These are phyloP conservation scores for Volucella inflata DNA, from an alignment of 2,888 invertebrate species.

Conservation along the genomic window DNA sequence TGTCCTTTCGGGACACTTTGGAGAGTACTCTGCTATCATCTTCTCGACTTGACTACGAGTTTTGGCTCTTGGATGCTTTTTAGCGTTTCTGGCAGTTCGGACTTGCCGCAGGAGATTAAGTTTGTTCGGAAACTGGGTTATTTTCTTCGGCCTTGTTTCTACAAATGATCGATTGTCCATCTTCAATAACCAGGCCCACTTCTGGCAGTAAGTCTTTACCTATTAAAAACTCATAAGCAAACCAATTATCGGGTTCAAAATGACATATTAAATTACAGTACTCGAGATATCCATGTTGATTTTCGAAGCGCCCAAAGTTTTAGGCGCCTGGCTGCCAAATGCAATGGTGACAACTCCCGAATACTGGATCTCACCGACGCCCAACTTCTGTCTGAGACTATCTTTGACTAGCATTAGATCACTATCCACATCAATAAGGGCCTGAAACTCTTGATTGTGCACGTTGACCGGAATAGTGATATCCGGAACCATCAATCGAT, in stretches of 20 bases:
- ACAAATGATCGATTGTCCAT: constrained; percentile 17
- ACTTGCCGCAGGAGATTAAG: constrained; percentile 18
- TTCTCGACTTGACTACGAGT: constrained; percentile 13
- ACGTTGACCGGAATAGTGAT: constrained; percentile 28
- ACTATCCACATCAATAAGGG: constrained; percentile 34
- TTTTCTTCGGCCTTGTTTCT: constrained; percentile 15
- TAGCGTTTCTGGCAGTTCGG: constrained; percentile 18
- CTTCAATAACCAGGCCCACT: constrained; percentile 29
- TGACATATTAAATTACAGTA: constrained; percentile 40
- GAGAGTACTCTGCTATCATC: constrained; percentile 77
- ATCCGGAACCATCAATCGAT: constrained; percentile 37
- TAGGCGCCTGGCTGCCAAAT: constrained; percentile 23
- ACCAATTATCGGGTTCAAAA: constrained; percentile 46
- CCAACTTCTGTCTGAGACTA: too few species aligned
- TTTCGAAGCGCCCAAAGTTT: constrained; percentile 31
- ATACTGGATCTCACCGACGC: too few species aligned
- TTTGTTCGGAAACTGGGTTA: constrained; percentile 25
- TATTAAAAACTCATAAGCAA: constrained; percentile 43
- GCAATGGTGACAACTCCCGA: too few species aligned
- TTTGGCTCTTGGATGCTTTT: constrained; percentile 25
- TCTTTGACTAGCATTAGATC: constrained; percentile 30
- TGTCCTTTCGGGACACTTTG: constrained; percentile 74
- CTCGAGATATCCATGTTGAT: constrained; percentile 39
- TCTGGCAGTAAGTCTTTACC: constrained; percentile 41
- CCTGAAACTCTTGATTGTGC: constrained; percentile 10